Base-by-base conservation (phyloP, 1,140 invertebrate species). In the Hyposmocoma kahamanoa region DNA sequence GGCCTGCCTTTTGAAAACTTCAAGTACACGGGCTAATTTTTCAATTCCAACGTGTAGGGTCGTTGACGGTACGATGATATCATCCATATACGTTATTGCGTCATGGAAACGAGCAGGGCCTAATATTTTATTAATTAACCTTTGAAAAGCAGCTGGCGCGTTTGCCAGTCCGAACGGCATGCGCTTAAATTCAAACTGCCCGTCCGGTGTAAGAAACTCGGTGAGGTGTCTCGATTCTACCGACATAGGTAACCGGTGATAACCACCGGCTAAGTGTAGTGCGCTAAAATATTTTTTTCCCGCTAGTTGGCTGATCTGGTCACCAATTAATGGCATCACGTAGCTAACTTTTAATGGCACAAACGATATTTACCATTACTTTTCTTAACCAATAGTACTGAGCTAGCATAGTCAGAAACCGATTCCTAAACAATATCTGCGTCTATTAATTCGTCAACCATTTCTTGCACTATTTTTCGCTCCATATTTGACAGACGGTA, bases 291-390 rank as follows among this genome's bases (percentile, higher is more conserved):
- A 56, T 10, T 19, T 56, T 21, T 50, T 53, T 5, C 62, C 67
- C 10, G 20, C n/a, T 15, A 61, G 54, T 2, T 24, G 32, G 32
- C 46, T 46, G n/a, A 46, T 11, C 32, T 60, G 57, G 30, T 41
- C 38, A 21, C 22, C 38, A 21, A 41, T 41, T 10, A 41, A 18
- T 13, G 38, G 38, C 38, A 41, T 64, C 10, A 44, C 54, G 26
- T 54, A 58, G 3, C 28, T 9, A 43, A 57, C 53, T 26, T 49
- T 56, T 64, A 70, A 32, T 67, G 63, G 64, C 60, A 6, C 58
- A 53, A 67, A 39, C 62, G 28, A 15, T 52, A 22, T 17, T 68
- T 50, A 0, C 56, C 56, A 34, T 56, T 59, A 22, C 59, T 65
- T 42, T 66, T 66, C 18, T 46, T 56, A 1, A 50, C 52, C 15